Base-by-base conservation (phyloP, 2,888 invertebrate genomes). In the Drosophila demipolita region DNA sequence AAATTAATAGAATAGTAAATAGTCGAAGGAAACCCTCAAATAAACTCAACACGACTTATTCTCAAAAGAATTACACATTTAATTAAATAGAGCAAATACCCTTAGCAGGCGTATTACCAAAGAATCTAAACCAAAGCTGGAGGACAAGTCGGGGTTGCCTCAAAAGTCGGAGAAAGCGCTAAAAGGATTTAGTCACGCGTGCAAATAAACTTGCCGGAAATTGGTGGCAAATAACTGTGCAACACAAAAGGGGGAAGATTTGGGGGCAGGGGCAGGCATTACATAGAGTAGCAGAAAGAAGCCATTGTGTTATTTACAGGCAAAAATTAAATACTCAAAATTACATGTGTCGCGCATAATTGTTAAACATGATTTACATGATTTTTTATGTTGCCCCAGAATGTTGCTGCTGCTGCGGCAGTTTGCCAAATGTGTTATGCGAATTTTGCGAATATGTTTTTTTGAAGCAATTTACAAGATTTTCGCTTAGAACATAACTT, bases 151-250 rank as follows among this genome's bases (percentile, higher is more conserved):
- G 61, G 38, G 38, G 59, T 71, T 67, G 78, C 72, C 71, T 80
- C 73, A 88, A 76, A 81, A 77, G 79, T 75, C 77, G 77, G 82
- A 85, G 87, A 86, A 80, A 85, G 78, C 83, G 82, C 78, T 78
- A 79, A 90, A 87, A 87, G 90, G 81, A 87, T 90, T 89, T 89
- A 82, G 71, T 75, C 66, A 70, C 73, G 58, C 71, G 67, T 66
- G 55, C 40, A 64, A 36, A 55, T 45, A 77, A 66, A 50, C 48
- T 58, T 20, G 8, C 12, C 1, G 12, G 4, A 32, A 12, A 26
- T 38, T 8, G 17, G 26, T 8, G 20, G 38, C 11, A 29, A 48
- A 42, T 42, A 55, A 9, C 55, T 52, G 32, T 45, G 52, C 36
- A 45, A 17, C n/a, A 38, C 33, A 40, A 35, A 45, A 26, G 66